Base-by-base conservation (phyloP, 1,140 invertebrate species). In the Heliconius hewitsoni region DNA sequence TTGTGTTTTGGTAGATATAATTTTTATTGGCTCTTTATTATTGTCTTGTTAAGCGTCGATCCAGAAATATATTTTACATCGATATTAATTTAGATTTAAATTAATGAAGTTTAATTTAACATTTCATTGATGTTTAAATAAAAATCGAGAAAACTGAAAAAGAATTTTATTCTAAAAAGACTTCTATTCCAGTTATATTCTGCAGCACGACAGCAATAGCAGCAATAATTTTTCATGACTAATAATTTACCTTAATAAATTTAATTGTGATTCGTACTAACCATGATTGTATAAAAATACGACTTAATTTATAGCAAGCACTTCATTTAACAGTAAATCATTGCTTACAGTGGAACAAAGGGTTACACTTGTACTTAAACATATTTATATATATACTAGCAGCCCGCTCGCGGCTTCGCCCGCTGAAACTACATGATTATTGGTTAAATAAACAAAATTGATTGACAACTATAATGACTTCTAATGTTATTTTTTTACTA, bases 241-340 rank as follows among this genome's bases (percentile, higher is more conserved):
- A 66, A 30, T 66, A 66, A 66, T 66, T 30, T 66, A 66, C 23
- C 9, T 66, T 13, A 66, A 66, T 66, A 30, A 66, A 66, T 66
- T 66, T 66, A 18, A 66, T 27, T 66, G 60, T 66, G 23, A 66
- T 66, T 66, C 27, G 57, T 60, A 60, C 23, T 16, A 66, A 4
- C 60, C 60, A 16, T 66, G 60, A 66, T 16, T 66, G 60, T 66
- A 66, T 30, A 8, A 66, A 66, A 30, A 66, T 30, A 66, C 23
- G 11, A 16, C 27, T 30, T 27, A 30, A 66, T 66, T 66, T 66
- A 66, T 66, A 66, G 60, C 27, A 66, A 66, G 60, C 60, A 66
- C 23, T 66, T 66, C 11, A 27, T 66, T 27, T 66, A 66, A 66
- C 60, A 66, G 60, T 66, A 66, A 66, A 66, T 27, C 60, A 66